Evolutionary conservation across 2,113 vertebrate species (phyloP).

Genomic region (Acrocephalus arundinaceus): DNA sequence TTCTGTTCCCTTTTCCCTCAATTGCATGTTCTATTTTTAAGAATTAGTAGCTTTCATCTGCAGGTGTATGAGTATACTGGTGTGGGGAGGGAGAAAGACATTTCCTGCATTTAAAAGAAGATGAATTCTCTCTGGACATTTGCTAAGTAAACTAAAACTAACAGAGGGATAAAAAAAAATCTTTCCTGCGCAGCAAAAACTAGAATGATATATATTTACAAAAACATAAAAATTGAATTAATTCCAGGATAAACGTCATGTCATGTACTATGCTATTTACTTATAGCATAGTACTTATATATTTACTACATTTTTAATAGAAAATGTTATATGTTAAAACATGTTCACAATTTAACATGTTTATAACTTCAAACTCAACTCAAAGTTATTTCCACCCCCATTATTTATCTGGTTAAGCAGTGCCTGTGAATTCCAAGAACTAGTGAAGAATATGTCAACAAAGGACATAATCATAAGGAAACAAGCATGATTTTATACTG

Average conservation of each 20-base stretch:
- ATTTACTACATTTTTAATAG: background rate
- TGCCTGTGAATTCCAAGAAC: background rate
- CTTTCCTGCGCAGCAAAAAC: background rate
- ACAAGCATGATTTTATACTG: background rate
- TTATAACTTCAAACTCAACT: background rate
- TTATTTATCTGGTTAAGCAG: background rate
- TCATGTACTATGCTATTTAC: background rate
- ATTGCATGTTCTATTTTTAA: background rate
- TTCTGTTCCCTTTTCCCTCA: background rate
- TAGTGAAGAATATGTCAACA: background rate
- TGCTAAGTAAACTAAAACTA: background rate
- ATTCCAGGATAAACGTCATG: background rate
- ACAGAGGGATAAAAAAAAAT: background rate
- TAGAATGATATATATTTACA: background rate
- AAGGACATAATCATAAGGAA: background rate
- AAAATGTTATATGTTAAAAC: background rate
- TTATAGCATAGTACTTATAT: no score
- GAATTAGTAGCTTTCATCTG: background rate
- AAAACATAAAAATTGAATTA: background rate
- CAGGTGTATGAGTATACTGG: background rate
- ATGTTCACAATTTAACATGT: background rate
- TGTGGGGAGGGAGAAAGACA: background rate
- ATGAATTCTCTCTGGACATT: background rate
- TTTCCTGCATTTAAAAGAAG: background rate
- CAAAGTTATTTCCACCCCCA: background rate